phyloP scores from a whole-genome alignment of 1,140 invertebrate genomes.

The Heliothis subflexa region DNA sequence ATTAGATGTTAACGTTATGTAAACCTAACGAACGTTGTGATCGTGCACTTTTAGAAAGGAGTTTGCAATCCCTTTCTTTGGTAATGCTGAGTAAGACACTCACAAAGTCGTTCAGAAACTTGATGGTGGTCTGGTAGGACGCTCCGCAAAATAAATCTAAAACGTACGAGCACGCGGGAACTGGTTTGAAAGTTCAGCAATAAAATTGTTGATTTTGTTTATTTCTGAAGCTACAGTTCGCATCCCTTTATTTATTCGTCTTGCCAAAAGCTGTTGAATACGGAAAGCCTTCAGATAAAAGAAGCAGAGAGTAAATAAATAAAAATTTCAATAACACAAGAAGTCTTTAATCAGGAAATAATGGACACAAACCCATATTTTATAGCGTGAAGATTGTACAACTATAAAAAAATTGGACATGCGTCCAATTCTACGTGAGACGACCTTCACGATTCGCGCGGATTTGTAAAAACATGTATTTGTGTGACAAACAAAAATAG shows the following conservation, averaged over 20 bases:
- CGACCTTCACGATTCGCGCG: constrained; percentile 27
- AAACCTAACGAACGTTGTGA: constrained; percentile 27
- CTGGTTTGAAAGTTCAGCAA: constrained; percentile 32
- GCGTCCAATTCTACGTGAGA: constrained; percentile 23
- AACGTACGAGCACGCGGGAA: constrained; percentile 12
- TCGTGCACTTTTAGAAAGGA: constrained; percentile 23
- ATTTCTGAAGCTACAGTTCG: background rate
- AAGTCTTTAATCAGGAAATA: background rate
- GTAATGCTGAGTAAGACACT: constrained; percentile 15
- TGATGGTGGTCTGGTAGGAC: background rate
- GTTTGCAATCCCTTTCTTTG: constrained; percentile 1
- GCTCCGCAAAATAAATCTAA: constrained; percentile 23
- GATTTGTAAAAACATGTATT: constrained; percentile 32
- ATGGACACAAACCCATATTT: background rate
- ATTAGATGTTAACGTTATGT: constrained; percentile 33
- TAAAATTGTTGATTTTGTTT: constrained; percentile 11
- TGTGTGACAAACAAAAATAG: constrained; percentile 45
- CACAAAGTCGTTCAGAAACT: constrained; percentile 22
- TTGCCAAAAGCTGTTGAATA: no score
- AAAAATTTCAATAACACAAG: background rate
- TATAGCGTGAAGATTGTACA: no score
- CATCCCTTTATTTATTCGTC: background rate
- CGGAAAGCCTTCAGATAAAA: no score
- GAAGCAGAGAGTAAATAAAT: no score
- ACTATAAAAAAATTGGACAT: background rate